A percentile compares a stretch with the other conserved stretches of the same genome.
Conservation (phyloP, 23 tunicate species). For the Styela plicata region DNA sequence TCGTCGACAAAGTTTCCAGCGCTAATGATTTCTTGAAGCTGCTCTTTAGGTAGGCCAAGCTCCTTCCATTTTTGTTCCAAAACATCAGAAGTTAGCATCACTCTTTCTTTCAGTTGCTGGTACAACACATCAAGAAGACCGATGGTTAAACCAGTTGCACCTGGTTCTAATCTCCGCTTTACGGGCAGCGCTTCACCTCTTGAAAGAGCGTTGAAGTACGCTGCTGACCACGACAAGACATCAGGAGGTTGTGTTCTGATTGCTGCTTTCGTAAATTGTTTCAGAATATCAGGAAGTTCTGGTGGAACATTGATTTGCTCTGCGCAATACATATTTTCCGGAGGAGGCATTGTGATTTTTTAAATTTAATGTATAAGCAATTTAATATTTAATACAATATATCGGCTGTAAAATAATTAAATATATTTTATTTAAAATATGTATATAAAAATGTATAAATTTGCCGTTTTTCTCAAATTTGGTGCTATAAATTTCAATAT, state of each 20-base stretch:
- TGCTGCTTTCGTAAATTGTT: conserved; percentile 96
- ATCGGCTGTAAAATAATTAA: no score
- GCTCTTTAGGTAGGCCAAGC: conserved; percentile 78
- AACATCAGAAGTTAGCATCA: conserved; percentile 26
- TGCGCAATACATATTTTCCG: conserved; percentile 92
- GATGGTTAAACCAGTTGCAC: conserved; percentile 78
- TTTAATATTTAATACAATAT: background rate
- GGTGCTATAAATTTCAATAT: no score
- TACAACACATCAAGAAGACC: conserved; percentile 81
- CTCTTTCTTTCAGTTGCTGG: conserved; percentile 49
- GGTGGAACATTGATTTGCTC: conserved; percentile 97
- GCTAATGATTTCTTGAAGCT: conserved; percentile 59
- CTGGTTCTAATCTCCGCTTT: conserved; percentile 83
- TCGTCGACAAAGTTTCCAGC: conserved; percentile 85
- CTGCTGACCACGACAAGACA: conserved; percentile 92
- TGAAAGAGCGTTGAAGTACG: conserved; percentile 85
- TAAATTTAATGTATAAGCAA: background rate
- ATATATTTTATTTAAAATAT: no score
- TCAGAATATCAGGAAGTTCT: conserved; percentile 88
- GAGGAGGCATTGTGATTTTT: conserved; percentile 65
- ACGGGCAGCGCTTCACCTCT: conserved; percentile 87
- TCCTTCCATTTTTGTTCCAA: conserved; percentile 72
- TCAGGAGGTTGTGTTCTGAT: conserved; percentile 97
- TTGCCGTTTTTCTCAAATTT: no score
- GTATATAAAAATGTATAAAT: no score